Base-by-base conservation (phyloP, 2,888 invertebrate genomes). In the Lycaena phlaeas region DNA sequence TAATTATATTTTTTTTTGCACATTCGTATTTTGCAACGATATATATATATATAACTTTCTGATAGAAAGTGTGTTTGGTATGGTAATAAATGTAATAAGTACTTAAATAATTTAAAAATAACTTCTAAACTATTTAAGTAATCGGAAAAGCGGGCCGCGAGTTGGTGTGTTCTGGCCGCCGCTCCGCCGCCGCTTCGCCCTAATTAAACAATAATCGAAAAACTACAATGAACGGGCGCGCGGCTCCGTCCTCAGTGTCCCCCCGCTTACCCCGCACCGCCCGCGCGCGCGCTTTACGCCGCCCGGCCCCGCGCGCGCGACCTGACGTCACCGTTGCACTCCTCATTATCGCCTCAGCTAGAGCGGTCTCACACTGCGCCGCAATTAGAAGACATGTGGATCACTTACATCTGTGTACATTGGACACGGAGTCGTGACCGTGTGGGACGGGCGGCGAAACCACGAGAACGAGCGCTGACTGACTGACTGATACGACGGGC, bases 181-280 rank as follows among this genome's bases (percentile, higher is more conserved):
- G 81, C 77, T 73, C 70, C 78, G 81, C 79, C 79, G 82, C 82
- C 81, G 82, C 81, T 81, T 82, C 81, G 82, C 81, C 82, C 82
- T 84, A 84, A 82, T 84, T 82, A 84, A 82, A 84, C 82, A 84
- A 82, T 82, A 84, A 84, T 84, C 82, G 82, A 82, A 82, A 82
- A 81, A 82, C 79, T 82, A 82, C 82, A 82, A 82, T 81, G 79
- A 82, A 76, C 82, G 79, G 73, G 79, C 79, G 78, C 78, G 69
- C 75, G 71, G 76, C 77, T 73, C 68, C 75, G 73, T 72, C 73
- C 70, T 69, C 72, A 66, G 62, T 62, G 64, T 59, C 66, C 68
- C 68, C 55, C 55, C 53, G 54, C 18, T 45, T 45, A 42, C 43
- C 50, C 46, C 49, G 46, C 43, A 36, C 53, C 41, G 53, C 51